phyloP scores from a whole-genome alignment of 2,888 invertebrate species.

The Vanessa cardui region DNA sequence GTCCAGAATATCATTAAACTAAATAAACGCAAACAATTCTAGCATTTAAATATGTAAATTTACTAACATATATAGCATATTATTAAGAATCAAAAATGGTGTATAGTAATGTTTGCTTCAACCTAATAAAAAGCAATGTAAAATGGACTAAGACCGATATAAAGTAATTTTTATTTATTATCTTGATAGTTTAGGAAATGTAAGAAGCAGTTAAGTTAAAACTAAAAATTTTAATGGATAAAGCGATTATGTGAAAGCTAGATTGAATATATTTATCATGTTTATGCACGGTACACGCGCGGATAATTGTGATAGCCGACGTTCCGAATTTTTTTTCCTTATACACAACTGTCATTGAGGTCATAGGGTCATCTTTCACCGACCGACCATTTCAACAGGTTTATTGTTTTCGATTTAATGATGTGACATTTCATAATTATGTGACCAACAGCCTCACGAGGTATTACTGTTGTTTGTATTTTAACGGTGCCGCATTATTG shows the following conservation, averaged over 20 bases:
- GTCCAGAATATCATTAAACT: too few species aligned
- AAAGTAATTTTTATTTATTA: too few species aligned
- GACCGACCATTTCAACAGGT: constrained; percentile 34
- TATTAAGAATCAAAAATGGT: too few species aligned
- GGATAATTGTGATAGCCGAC: constrained; percentile 22
- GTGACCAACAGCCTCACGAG: constrained; percentile 17
- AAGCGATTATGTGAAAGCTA: neutral
- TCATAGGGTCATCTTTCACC: constrained; percentile 40
- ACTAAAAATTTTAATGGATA: neutral
- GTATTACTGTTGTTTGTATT: constrained; percentile 13
- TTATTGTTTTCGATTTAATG: constrained; percentile 40
- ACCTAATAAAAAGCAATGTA: too few species aligned
- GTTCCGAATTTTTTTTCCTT: constrained; percentile 26
- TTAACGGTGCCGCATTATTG: neutral
- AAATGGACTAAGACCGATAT: too few species aligned
- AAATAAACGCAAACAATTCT: too few species aligned
- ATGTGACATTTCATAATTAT: constrained; percentile 37
- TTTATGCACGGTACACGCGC: constrained; percentile 5
- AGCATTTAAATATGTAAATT: too few species aligned
- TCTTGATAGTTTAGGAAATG: too few species aligned
- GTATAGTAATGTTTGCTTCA: too few species aligned
- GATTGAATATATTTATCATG: neutral
- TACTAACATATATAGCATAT: too few species aligned
- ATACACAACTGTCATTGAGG: constrained; percentile 33
- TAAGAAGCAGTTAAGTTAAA: neutral